phyloP scores from a whole-genome alignment of 2,888 invertebrate species.

The Steinernema hermaphroditum region DNA sequence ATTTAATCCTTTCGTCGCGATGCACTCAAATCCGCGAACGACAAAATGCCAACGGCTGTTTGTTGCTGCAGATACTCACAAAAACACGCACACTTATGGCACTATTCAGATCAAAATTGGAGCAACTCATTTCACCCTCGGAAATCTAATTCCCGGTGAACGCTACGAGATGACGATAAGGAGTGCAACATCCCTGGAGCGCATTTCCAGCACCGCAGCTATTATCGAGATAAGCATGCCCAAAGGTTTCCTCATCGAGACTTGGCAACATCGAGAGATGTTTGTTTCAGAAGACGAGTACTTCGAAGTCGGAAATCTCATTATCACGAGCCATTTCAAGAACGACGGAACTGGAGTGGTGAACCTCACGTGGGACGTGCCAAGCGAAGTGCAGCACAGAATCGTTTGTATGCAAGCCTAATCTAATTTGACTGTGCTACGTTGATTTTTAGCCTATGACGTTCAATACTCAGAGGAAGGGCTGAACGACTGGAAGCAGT shows the following conservation, averaged over 20 bases:
- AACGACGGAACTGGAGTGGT: slow-evolving; percentile 55
- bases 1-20: background rate
- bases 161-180: slow-evolving; percentile 64
- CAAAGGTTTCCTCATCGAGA: slow-evolving; percentile 45
- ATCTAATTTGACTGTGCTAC: background rate
- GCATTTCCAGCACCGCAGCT: slow-evolving; percentile 59
- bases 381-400: slow-evolving; percentile 48
- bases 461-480: slow-evolving; percentile 54
- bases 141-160: slow-evolving; percentile 59
- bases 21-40: too few relatives aligned
- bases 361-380: slow-evolving; percentile 64
- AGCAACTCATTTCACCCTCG: slow-evolving; percentile 56
- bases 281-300: slow-evolving; percentile 59
- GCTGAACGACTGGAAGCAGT: slow-evolving; percentile 51
- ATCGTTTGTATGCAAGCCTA: slow-evolving; percentile 42
- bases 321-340: slow-evolving; percentile 59
- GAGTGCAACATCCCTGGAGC: slow-evolving; percentile 48
- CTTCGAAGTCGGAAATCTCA: slow-evolving; percentile 64
- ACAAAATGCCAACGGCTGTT: too few relatives aligned
- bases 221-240: slow-evolving; percentile 65
- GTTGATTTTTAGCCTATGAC: slow-evolving; percentile 54
- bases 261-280: background rate
- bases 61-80: too few relatives aligned
- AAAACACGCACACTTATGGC: too few relatives aligned
- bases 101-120: slow-evolving; percentile 59